Percentiles rank a stretch among this genome's conserved stretches.
phyloP scores from a whole-genome alignment of 2,113 vertebrate genomes.

The Helogale parvula region DNA sequence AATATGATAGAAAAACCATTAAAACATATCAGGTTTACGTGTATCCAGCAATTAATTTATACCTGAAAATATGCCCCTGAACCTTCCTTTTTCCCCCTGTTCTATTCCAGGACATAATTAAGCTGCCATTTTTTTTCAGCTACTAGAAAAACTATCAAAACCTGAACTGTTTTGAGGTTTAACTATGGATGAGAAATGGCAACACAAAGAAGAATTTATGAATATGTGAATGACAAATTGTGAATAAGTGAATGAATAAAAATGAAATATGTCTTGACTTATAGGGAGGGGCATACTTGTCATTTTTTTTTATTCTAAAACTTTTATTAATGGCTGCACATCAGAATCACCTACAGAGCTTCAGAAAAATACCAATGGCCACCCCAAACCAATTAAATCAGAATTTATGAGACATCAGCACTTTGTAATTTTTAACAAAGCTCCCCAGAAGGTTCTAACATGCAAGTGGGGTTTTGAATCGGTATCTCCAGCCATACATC shows the following conservation, averaged over 20 bases:
- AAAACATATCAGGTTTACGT: neutral
- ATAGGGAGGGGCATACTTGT: neutral
- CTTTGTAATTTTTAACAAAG: neutral
- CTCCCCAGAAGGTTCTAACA: neutral
- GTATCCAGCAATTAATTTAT: neutral
- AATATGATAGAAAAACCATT: neutral
- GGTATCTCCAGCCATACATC: neutral
- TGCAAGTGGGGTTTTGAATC: neutral
- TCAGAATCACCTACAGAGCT: neutral
- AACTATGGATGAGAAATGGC: neutral
- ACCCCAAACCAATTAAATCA: neutral
- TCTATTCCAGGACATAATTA: neutral
- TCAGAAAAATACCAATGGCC: neutral
- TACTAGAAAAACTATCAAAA: neutral
- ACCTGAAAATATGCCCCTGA: neutral
- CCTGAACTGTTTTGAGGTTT: neutral
- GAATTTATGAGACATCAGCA: constrained; percentile 15
- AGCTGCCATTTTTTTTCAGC: neutral
- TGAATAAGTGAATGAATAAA: neutral
- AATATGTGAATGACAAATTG: neutral
- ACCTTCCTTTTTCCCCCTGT: neutral
- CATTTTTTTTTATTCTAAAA: neutral
- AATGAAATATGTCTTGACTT: neutral
- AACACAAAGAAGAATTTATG: neutral
- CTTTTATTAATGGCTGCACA: neutral